phyloP scores from a whole-genome alignment of 2,888 invertebrate genomes.

The Drosophila trichaetosa region DNA sequence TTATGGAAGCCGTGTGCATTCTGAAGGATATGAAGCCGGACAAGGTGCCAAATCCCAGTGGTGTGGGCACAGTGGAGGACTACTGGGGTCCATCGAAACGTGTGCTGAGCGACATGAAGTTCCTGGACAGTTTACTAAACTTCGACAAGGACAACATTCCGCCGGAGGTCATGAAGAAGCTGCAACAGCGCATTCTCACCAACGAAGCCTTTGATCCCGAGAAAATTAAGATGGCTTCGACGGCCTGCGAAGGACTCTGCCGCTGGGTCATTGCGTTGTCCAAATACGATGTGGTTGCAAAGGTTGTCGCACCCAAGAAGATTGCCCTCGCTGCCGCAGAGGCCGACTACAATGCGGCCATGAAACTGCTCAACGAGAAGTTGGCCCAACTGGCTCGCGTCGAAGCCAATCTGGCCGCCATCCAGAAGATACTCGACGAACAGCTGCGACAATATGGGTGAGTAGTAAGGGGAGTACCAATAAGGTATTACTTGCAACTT shows the following conservation, averaged over 20 bases:
- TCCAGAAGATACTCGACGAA: slow-evolving; percentile 88
- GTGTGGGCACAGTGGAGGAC: slow-evolving; percentile 94
- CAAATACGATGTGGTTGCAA: slow-evolving; percentile 96
- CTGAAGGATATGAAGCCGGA: slow-evolving; percentile 96
- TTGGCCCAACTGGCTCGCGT: slow-evolving; percentile 86
- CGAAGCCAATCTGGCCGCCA: slow-evolving; percentile 86
- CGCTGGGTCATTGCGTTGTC: slow-evolving; percentile 98
- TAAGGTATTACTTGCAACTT: background rate
- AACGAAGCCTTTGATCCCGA: slow-evolving; percentile 97
- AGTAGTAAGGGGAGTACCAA: slow-evolving; percentile 15
- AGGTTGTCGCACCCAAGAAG: slow-evolving; percentile 96
- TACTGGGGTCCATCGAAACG: slow-evolving; percentile 97
- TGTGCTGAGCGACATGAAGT: slow-evolving; percentile 95
- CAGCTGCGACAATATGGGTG: slow-evolving; percentile 85
- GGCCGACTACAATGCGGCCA: slow-evolving; percentile 89
- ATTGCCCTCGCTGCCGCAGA: slow-evolving; percentile 95
- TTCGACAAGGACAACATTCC: slow-evolving; percentile 97
- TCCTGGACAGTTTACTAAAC: slow-evolving; percentile 93
- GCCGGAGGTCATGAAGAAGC: slow-evolving; percentile 91
- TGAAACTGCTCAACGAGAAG: slow-evolving; percentile 88
- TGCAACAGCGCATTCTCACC: slow-evolving; percentile 91
- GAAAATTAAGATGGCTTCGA: slow-evolving; percentile 93
- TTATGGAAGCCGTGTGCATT: slow-evolving; percentile 98
- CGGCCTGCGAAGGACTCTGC: slow-evolving; percentile 95
- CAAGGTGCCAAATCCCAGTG: slow-evolving; percentile 92